A percentile compares a stretch with the other conserved stretches of the same genome.
Conservation (phyloP, 2,888 invertebrate genomes). For the Phortica magna region DNA sequence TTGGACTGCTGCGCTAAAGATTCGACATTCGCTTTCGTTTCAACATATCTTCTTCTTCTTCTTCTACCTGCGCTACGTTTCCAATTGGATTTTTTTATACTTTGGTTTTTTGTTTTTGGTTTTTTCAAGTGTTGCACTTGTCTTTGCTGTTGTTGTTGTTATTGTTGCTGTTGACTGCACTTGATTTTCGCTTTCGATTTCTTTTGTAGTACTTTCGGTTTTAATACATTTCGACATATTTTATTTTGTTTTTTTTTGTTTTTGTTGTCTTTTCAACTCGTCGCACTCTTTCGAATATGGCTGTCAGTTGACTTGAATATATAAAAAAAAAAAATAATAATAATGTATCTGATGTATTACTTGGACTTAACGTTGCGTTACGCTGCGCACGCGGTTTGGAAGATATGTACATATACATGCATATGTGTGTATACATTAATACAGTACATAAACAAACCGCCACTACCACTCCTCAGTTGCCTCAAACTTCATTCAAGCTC, state of each 20-base stretch:
- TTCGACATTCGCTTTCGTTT: constrained; percentile 43
- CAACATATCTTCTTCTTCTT: constrained; percentile 6
- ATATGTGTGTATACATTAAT: background rate
- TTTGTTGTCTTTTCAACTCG: background rate
- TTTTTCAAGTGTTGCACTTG: constrained; percentile 28
- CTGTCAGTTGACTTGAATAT: background rate
- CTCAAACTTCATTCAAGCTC: background rate
- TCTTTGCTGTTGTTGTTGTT: constrained; percentile 12
- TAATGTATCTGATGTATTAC: constrained; percentile 6
- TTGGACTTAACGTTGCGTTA: background rate
- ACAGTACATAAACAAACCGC: background rate
- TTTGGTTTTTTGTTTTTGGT: background rate
- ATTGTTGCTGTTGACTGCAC: constrained; percentile 22
- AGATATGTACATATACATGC: background rate
- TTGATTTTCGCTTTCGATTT: constrained; percentile 67
- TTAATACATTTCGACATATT: constrained; percentile 39
- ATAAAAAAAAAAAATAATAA: background rate
- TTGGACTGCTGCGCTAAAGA: constrained; percentile 14
- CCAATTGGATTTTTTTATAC: constrained; percentile 12
- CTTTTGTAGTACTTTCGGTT: constrained; percentile 65
- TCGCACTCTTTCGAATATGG: background rate
- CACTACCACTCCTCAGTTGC: constrained; percentile 9
- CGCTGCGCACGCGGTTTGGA: too few relatives aligned
- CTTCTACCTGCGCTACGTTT: background rate
- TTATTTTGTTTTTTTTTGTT: background rate